These are phyloP conservation scores for Hybos culiciformis DNA, from an alignment of 2,888 invertebrate genomes.

Conservation along the genomic window DNA sequence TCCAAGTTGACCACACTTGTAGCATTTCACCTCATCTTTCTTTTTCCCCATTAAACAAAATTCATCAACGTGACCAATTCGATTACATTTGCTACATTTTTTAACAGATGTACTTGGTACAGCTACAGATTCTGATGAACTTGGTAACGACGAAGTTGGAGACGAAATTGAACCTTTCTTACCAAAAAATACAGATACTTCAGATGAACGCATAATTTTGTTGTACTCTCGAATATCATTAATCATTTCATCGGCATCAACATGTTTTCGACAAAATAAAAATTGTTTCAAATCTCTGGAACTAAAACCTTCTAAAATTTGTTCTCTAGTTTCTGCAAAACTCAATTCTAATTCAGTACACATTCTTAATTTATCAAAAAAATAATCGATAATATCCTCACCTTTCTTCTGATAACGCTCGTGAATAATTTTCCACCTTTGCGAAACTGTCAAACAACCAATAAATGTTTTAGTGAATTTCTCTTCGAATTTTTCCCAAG, in stretches of 20 bases:
- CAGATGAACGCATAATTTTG: conserved; percentile 2
- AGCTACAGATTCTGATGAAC: no score
- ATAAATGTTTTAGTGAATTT: conserved; percentile 4
- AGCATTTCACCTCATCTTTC: neutral
- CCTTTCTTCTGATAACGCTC: conserved; percentile 1
- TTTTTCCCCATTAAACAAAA: conserved; percentile 2
- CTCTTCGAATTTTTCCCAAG: conserved; percentile 3
- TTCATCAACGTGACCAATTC: conserved; percentile 5
- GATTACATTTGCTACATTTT: conserved; percentile 5
- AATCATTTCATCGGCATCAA: conserved; percentile 2
- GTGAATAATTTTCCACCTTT: conserved; percentile 4
- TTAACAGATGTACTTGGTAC: no score
- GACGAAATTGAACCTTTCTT: no score
- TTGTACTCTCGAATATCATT: conserved; percentile 4
- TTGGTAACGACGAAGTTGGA: no score
- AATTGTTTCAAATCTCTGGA: conserved; percentile 8
- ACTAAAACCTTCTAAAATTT: conserved; percentile 4
- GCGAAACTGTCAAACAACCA: neutral
- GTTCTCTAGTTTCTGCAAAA: conserved; percentile 6
- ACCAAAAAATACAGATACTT: no score
- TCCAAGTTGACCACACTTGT: conserved; percentile 5
- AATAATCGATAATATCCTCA: conserved; percentile 7
- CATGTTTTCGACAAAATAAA: conserved; percentile 4
- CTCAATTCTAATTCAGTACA: conserved; percentile 6
- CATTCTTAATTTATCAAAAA: conserved; percentile 6